Base-by-base conservation (phyloP, 2,797 vertebrate species). In the Nyctalus aviator region DNA sequence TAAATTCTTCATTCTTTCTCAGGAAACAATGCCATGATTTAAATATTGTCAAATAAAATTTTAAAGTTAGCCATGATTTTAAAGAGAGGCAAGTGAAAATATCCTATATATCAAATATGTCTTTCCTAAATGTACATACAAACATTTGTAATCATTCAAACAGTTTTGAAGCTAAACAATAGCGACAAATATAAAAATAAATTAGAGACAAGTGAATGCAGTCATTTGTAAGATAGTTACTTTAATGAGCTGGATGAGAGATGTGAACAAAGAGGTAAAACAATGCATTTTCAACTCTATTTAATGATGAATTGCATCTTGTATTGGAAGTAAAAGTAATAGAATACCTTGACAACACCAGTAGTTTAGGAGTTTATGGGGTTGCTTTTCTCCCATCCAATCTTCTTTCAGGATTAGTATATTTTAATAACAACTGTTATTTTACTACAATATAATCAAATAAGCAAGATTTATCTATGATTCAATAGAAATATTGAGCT, bases 391-490 rank as follows among this genome's bases (percentile, higher is more conserved):
- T 66, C 21, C 11, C 8, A 62, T 12, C 1, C 11, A 71, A 4
- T 41, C 23, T 78, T 77, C n/a, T 89, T 75, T 59, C 25, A 50
- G 1, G 8, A 81, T 53, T 66, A 72, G 8, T 30, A 27, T 68
- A 91, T 44, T 72, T 84, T 57, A 83, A 5, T 0, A 71, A 21
- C 12, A 21, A n/a, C 3, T 75, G 1, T 68, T 78, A 71, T 90
- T 78, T 90, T 82, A 79, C 20, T 88, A 64, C 77, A 83, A 78
- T 41, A 0, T 32, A 92, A 73, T 57, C 2, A 86, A 93, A 90
- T 78, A 2, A 44, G 23, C 32, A 55, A 95, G 93, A 69, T 84
- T 71, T 6, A 72, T 32, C 30, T 32, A 30, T 15, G 6, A 59
- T 9, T 66, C 5, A 57, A 8, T 27, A 15, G 30, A 66, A 9